Base-by-base conservation (phyloP, 2,113 vertebrate genomes). In the Pogona vitticeps region DNA sequence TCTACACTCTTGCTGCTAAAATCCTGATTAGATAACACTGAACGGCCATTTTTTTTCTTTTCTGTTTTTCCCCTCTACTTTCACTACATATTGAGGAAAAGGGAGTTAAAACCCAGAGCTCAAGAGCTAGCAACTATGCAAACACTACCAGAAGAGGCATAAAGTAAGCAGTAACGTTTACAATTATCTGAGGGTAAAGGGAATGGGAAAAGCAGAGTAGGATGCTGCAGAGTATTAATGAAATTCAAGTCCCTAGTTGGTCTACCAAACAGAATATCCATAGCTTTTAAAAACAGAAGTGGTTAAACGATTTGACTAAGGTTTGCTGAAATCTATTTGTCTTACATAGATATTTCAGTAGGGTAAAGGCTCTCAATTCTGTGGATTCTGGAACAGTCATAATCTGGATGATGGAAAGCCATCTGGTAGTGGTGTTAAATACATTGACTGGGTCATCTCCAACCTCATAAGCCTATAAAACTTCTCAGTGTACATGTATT, bases 1-100 rank as follows among this genome's bases (percentile, higher is more conserved):
- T 52, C 91, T 90, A 80, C 80, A 88, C 76, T 0, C 0, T 6
- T 52, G 85, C 20, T 90, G 80, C 86, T 88, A 9, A 52, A 33
- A 33, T 88, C 68, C 76, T 75, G 31, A 15, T 83, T 26, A 86
- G 88, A 88, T 18, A 0, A 80, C 28, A 5, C 40, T 75, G 52
- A 63, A 18, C 38, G 31, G 15, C 7, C 1, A 20, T 12, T 58
- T 58, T 87, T 58, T n/a, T 31, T 10, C 12, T 10, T 12, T 61
- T 58, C 86, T 58, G 7, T 31, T 23, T 3, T 10, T n/a, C 68
- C n/a, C n/a, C 84, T 2, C 59, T 18, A 59, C 33, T 3, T 12
- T 38, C 21, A 1, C 1, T 6, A 5, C 20, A 75, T 13, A n/a
- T 89, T 87, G 58, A 73, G 86, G 91, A 80, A 76, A 92, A 68